Base-by-base conservation (phyloP, 2,888 invertebrate genomes). In the Ametastegia equiseti region DNA sequence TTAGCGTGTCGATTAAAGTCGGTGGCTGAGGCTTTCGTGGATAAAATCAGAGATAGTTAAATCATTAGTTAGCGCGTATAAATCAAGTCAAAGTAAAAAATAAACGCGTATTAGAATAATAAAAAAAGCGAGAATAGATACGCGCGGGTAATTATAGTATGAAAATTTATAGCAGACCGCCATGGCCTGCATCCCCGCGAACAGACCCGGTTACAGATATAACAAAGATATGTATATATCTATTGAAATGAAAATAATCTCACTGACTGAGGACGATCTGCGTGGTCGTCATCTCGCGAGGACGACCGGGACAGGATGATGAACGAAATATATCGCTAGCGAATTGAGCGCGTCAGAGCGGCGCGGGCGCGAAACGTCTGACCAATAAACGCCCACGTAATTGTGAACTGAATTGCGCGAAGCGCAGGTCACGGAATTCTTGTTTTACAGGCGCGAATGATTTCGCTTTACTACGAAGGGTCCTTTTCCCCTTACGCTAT, bases 301-400 rank as follows among this genome's bases (percentile, higher is more conserved):
- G 47, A 47, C 27, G 27, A 42, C 71, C 71, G 71, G 71, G 71
- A 50, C 75, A 54, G 75, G 75, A 50, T 75, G 75, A 50, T 75
- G 75, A 75, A 75, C 54, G 19, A 36, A 54, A 75, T 33, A 75
- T 75, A 54, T 54, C 75, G 75, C 36, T 2, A 54, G 13, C 30
- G 19, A 19, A n/a, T 47, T 27, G 47, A 27, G 27, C 50, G 23
- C 7, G 73, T 50, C 42, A n/a, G n/a, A n/a, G n/a, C n/a, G n/a
- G 73, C 73, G 47, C 73, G 45, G 73, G 75, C 75, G 75, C 54
- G 50, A 33, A n/a, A 54, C 75, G 54, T 54, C 75, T 75, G 11
- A 1, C n/a, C 33, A 33, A 54, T 33, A 50, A 19, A 33, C 19
- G 36, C 75, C 75, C 75, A 75, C 75, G 75, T 54, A 75, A 50